phyloP scores from a whole-genome alignment of 2,113 vertebrate genomes.

The Odocoileus virginianus region DNA sequence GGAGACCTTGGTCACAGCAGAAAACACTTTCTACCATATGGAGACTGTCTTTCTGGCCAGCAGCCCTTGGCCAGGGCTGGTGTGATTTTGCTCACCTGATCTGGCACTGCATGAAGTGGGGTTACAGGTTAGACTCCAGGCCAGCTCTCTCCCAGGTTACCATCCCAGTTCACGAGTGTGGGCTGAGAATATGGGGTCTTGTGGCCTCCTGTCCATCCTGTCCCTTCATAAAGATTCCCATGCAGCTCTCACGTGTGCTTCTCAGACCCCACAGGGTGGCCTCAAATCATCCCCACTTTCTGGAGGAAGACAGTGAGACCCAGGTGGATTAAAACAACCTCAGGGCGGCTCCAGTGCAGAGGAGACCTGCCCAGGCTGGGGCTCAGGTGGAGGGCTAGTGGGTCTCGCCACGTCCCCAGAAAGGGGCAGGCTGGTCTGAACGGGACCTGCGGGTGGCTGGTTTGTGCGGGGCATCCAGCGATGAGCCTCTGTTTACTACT shows the following conservation, averaged over 20 bases:
- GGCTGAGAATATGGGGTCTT: background rate
- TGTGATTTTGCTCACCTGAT: background rate
- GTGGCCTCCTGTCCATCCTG: background rate
- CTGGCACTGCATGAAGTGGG: background rate
- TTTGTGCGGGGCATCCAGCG: fast-evolving
- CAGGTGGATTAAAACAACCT: background rate
- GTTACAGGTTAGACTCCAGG: background rate
- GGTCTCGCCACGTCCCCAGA: background rate
- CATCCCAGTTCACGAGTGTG: background rate
- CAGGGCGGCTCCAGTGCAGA: background rate
- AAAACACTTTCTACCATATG: background rate
- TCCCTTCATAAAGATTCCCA: background rate
- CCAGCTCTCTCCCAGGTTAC: background rate
- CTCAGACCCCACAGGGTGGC: background rate
- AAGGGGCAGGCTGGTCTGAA: background rate
- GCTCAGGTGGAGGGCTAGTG: background rate
- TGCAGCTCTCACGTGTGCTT: background rate
- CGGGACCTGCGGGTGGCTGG: background rate
- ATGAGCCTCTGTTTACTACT: background rate
- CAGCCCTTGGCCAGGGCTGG: background rate
- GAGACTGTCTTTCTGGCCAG: background rate
- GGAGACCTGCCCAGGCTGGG: background rate
- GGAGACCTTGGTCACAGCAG: background rate
- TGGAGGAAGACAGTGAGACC: background rate
- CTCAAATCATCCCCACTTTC: background rate